Conservation (phyloP, 2,888 invertebrate genomes). For the Agrochola litura region DNA sequence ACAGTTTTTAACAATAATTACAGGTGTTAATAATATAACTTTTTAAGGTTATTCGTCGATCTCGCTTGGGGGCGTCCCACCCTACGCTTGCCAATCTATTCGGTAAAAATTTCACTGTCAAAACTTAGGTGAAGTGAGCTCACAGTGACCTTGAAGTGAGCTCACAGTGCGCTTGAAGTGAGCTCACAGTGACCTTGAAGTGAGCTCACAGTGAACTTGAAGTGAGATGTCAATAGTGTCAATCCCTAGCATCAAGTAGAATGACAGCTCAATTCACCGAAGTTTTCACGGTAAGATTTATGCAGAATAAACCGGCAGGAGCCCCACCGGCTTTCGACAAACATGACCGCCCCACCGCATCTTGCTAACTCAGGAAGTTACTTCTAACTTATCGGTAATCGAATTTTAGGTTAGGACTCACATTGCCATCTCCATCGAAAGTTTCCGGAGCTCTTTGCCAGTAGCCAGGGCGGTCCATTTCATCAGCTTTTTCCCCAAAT, state of each 20-base stretch:
- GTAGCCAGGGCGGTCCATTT: constrained; percentile 85
- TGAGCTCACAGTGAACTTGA: neutral
- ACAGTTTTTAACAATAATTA: no score
- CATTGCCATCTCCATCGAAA: constrained; percentile 67
- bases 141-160: neutral
- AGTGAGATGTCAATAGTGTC: no score
- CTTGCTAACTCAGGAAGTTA: neutral
- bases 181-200: neutral
- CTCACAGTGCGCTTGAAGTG: neutral
- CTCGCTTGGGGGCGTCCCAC: no score
- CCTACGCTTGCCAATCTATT: neutral
- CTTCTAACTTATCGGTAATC: neutral
- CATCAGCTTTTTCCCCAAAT: constrained; percentile 84
- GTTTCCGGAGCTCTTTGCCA: constrained; percentile 76
- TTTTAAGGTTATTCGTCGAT: no score
- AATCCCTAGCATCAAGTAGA: no score
- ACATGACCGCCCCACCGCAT: no score
- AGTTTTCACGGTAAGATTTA: neutral
- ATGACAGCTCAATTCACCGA: neutral
- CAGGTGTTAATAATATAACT: no score
- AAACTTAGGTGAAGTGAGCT: neutral
- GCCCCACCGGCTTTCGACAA: neutral
- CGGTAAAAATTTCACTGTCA: neutral
- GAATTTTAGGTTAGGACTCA: neutral
- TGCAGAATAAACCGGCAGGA: neutral